Evolutionary conservation across 2,888 invertebrate genomes (phyloP).

Genomic region (Drymonia ruficornis): DNA sequence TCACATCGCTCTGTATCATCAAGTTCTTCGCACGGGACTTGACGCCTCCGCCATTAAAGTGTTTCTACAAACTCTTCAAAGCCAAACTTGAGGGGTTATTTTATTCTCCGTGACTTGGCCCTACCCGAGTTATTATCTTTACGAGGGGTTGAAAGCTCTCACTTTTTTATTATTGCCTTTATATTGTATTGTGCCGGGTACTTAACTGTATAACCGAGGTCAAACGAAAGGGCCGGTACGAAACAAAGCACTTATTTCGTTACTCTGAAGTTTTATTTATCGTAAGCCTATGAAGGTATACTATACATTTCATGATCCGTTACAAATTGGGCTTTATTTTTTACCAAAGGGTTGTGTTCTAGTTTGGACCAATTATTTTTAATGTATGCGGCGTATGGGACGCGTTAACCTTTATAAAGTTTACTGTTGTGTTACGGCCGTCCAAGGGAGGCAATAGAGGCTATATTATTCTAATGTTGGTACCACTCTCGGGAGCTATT

Average conservation of each 20-base stretch:
- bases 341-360: slow-evolving; percentile 28
- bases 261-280: slow-evolving; percentile 43
- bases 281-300: slow-evolving; percentile 26
- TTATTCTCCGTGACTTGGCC: slow-evolving; percentile 57
- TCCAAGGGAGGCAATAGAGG: slow-evolving; percentile 21
- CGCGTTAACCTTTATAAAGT: slow-evolving; percentile 40
- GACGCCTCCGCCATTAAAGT: slow-evolving; percentile 33
- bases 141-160: slow-evolving; percentile 78
- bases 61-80: slow-evolving; percentile 45
- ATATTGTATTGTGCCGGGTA: slow-evolving; percentile 58
- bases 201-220: slow-evolving; percentile 63
- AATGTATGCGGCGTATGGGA: slow-evolving; percentile 45
- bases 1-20: slow-evolving; percentile 7
- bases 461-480: slow-evolving; percentile 33
- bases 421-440: slow-evolving; percentile 22
- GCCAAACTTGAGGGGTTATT: slow-evolving; percentile 45
- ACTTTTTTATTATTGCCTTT: slow-evolving; percentile 74
- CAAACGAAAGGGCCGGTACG: slow-evolving; percentile 47
- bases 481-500: slow-evolving; percentile 30
- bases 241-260: slow-evolving; percentile 58
- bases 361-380: slow-evolving; percentile 46
- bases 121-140: slow-evolving; percentile 74
- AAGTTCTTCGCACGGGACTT: slow-evolving; percentile 12
- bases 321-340: slow-evolving; percentile 45
- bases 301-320: slow-evolving; percentile 46